Base-by-base conservation (phyloP, 2,797 vertebrate species). In the Spea hammondii region DNA sequence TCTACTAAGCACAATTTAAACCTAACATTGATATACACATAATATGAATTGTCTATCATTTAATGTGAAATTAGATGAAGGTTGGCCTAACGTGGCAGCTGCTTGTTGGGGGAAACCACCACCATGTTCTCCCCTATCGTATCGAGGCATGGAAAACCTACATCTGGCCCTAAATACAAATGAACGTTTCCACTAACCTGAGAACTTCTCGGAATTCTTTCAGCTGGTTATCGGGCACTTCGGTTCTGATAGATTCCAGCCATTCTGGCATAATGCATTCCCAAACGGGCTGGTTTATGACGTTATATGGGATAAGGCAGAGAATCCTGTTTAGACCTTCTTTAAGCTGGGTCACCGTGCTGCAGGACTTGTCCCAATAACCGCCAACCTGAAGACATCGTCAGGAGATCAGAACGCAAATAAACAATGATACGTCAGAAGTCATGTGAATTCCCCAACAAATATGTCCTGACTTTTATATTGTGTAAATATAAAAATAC, bases 191-290 rank as follows among this genome's bases (percentile, higher is more conserved):
- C 79, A 87, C 91, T 55, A 92, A 99, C 97, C 97, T 99, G 85
- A 99, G 91, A 82, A 99, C 98, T 87, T 99, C 98, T 68, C 97
- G 91, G 85, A 99, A 99, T 87, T 99, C 97, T 83, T 98, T 99
- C 72, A 99, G 92, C 17, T 99, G 97, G 72, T 90, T 91, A 86
- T 97, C 96, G 0, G 97, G 98, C 82, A 99, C 98, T 89, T 99
- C 98, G 0, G 93, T 98, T 82, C 97, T 93, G 86, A 99, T 94
- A 72, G 98, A 94, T 90, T 99, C 98, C 84, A 99, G 77, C 98
- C 98, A 99, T 76, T 99, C 98, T 0, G 97, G 98, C 97, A 99
- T 99, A 74, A 99, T 95, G 71, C 98, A 99, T 82, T 99, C 98
- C 97, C 98, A 99, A 85, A 99, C 93, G 0, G 97, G 92, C 80